Evolutionary conservation across 2,797 vertebrate genomes (phyloP).

Genomic region (Botia almorhae): DNA sequence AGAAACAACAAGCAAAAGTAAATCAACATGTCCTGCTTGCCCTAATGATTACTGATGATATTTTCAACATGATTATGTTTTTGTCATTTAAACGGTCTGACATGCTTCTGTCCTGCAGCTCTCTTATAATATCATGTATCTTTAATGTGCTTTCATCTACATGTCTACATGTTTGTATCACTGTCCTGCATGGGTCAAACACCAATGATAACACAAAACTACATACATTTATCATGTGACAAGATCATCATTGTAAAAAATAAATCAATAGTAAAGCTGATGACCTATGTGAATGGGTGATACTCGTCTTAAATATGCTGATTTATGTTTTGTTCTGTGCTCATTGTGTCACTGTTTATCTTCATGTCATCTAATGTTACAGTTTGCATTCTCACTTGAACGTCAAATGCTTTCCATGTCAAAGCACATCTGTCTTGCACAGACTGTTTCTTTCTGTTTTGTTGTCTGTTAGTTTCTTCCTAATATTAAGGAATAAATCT

Average conservation of each 20-base stretch:
- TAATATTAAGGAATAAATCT: background rate
- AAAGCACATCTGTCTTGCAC: background rate
- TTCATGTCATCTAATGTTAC: background rate
- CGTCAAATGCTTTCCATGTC: background rate
- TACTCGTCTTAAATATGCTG: background rate
- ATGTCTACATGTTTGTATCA: background rate
- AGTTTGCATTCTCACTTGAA: background rate
- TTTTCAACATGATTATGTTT: background rate
- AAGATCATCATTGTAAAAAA: too few species aligned
- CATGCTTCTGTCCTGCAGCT: constrained; percentile 12
- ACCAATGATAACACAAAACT: background rate
- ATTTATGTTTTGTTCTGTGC: constrained; percentile 6
- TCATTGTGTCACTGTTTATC: background rate
- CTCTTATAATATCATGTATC: background rate
- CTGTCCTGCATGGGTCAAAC: background rate
- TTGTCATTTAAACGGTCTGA: background rate
- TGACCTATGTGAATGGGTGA: background rate
- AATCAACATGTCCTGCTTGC: background rate
- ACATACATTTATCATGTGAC: too few species aligned
- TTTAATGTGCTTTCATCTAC: background rate
- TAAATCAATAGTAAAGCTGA: background rate
- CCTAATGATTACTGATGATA: background rate
- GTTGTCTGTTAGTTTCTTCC: background rate
- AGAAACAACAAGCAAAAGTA: background rate
- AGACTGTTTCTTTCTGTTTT: background rate